Conservation (phyloP, 2,797 vertebrate species). For the Macropus fuliginosus region DNA sequence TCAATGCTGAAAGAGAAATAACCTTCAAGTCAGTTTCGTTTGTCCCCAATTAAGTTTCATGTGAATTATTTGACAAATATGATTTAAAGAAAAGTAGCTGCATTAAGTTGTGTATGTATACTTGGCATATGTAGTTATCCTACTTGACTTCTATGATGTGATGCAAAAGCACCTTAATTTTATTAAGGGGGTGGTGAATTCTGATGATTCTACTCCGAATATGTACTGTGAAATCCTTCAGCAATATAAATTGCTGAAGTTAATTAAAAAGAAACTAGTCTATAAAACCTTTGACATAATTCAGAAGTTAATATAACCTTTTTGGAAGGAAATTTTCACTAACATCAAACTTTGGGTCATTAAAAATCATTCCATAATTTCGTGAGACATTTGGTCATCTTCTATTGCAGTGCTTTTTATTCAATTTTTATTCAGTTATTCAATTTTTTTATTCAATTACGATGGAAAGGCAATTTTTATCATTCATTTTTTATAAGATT, state of each 20-base stretch:
- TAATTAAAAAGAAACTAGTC: constrained; percentile 98
- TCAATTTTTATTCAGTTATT: too few species aligned
- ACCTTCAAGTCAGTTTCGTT: constrained; percentile 99
- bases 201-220: constrained; percentile 97
- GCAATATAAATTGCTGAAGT: constrained; percentile 98
- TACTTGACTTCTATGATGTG: constrained; percentile 99
- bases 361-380: constrained; percentile 94
- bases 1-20: constrained; percentile 98
- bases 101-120: constrained; percentile 90
- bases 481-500: too few species aligned
- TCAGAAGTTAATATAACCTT: constrained; percentile 98
- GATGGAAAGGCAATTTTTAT: too few species aligned
- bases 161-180: constrained; percentile 99
- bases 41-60: constrained; percentile 93
- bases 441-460: too few species aligned
- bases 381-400: too few species aligned
- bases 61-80: constrained; percentile 97
- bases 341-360: constrained; percentile 99
- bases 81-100: constrained; percentile 98
- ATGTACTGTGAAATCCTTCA: constrained; percentile 98
- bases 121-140: constrained; percentile 94
- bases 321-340: constrained; percentile 99
- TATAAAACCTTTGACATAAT: constrained; percentile 99
- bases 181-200: constrained; percentile 98
- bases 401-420: too few species aligned